A percentile compares a stretch with the other conserved stretches of the same genome.
Evolutionary conservation across 2,113 vertebrate species (phyloP).

Genomic region (Argyrosomus japonicus): DNA sequence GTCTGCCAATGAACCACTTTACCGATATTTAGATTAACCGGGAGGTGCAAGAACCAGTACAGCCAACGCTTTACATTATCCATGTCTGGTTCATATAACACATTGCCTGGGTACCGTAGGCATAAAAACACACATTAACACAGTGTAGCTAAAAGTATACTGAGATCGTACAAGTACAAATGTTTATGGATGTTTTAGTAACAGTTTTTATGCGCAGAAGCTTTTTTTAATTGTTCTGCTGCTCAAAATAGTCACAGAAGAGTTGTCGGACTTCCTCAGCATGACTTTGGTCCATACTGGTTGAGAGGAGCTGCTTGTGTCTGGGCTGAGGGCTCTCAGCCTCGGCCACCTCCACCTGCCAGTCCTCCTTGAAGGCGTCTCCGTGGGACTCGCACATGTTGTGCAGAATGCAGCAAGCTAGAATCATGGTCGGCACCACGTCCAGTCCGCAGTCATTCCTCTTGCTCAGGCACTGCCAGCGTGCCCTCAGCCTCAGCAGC

Average conservation of each 20-base stretch:
- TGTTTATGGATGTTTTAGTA: background rate
- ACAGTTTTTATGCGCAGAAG: background rate
- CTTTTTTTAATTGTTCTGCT: slow-evolving; percentile 62
- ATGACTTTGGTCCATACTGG: slow-evolving; percentile 71
- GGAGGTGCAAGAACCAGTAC: too few relatives aligned
- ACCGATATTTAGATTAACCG: too few relatives aligned
- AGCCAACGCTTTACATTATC: background rate
- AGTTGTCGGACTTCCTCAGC: slow-evolving; percentile 84
- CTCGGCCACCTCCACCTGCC: slow-evolving; percentile 75
- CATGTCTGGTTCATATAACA: background rate
- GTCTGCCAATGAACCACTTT: too few relatives aligned
- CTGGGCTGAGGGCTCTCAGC: slow-evolving; percentile 79
- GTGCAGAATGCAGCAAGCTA: slow-evolving; percentile 83
- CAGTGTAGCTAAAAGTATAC: background rate
- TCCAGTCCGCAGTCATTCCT: slow-evolving; percentile 82
- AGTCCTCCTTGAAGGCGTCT: slow-evolving; percentile 76
- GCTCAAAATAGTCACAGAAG: slow-evolving; percentile 87
- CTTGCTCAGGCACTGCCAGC: slow-evolving; percentile 84
- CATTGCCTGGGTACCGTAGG: background rate
- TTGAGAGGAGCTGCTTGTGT: slow-evolving; percentile 61
- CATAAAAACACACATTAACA: background rate
- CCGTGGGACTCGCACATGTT: slow-evolving; percentile 84
- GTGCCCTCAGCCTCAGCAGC: slow-evolving; percentile 78
- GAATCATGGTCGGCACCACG: slow-evolving; percentile 80
- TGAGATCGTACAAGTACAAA: background rate